Evolutionary conservation across 2,797 vertebrate species (phyloP).

Genomic region (Percopsis omiscomaycus): DNA sequence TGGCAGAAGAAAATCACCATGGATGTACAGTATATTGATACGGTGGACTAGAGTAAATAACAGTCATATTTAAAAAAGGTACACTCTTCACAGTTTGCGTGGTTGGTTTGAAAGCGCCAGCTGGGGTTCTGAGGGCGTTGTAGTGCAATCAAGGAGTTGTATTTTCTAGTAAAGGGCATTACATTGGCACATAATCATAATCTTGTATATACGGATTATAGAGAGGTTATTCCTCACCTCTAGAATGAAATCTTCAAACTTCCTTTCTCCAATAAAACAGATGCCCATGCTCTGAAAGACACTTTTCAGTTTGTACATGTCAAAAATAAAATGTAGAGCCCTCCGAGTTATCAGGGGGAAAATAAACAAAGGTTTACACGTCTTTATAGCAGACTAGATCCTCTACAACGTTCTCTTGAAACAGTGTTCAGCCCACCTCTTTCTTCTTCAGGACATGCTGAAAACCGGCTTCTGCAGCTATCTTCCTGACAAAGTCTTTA

Average conservation of each 20-base stretch:
- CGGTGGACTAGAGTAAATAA: neutral
- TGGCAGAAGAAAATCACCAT: conserved; percentile 34
- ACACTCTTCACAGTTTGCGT: too few relatives aligned
- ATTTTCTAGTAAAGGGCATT: neutral
- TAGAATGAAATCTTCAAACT: conserved; percentile 92
- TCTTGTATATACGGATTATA: neutral
- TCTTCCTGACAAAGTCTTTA: conserved; percentile 91
- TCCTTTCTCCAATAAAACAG: conserved; percentile 93
- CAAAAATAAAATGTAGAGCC: neutral
- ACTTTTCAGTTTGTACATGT: neutral
- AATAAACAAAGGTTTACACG: too few relatives aligned
- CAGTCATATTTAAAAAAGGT: neutral
- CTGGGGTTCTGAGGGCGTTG: too few relatives aligned
- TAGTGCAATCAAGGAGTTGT: neutral
- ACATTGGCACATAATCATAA: neutral
- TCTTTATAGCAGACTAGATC: too few relatives aligned
- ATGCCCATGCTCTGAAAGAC: conserved; percentile 92
- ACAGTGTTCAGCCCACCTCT: conserved; percentile 76
- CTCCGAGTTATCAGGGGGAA: too few relatives aligned
- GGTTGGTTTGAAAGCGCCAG: too few relatives aligned
- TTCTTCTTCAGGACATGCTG: conserved; percentile 91
- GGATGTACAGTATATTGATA: neutral
- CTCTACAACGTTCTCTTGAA: neutral
- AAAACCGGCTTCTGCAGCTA: conserved; percentile 88
- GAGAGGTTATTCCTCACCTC: conserved; percentile 76